Evolutionary conservation across 2,797 vertebrate genomes (phyloP).

Genomic region (Pseudopleuronectes americanus): DNA sequence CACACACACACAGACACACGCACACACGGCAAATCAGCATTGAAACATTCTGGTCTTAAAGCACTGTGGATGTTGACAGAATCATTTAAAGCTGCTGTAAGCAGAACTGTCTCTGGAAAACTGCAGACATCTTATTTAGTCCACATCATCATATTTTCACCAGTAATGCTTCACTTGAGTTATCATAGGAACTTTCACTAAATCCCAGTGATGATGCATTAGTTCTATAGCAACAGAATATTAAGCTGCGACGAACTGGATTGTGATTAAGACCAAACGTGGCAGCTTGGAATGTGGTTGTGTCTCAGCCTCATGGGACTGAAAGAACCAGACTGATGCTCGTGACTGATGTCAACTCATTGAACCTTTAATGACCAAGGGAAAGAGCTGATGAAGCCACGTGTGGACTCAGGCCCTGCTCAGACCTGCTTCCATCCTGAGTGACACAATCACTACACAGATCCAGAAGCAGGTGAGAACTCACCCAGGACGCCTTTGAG

Average conservation of each 20-base stretch:
- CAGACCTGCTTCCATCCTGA: no score
- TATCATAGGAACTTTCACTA: background rate
- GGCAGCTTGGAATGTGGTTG: slow-evolving; percentile 57
- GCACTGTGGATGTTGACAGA: slow-evolving; percentile 6
- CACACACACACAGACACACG: background rate
- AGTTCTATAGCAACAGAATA: background rate
- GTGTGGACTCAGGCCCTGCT: no score
- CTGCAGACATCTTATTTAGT: slow-evolving; percentile 11
- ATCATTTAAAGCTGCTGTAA: slow-evolving; percentile 9
- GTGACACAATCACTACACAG: no score
- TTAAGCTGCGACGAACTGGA: slow-evolving; percentile 1
- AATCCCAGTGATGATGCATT: slow-evolving; percentile 2
- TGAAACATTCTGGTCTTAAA: slow-evolving; percentile 22
- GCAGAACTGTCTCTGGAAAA: slow-evolving; percentile 11
- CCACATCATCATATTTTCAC: slow-evolving; percentile 16
- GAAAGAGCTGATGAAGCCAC: slow-evolving; percentile 16
- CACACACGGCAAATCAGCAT: slow-evolving; percentile 9
- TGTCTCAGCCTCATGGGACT: slow-evolving; percentile 49
- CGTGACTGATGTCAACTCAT: slow-evolving; percentile 58
- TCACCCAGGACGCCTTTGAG: no score
- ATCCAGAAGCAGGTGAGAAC: no score
- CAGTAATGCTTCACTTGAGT: background rate
- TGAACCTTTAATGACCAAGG: slow-evolving; percentile 59
- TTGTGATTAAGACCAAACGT: slow-evolving; percentile 61
- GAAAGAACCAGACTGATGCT: slow-evolving; percentile 34